Percentiles rank a stretch among this genome's conserved stretches.
These are phyloP conservation scores for Centruroides sculpturatus DNA, from an alignment of 1,140 invertebrate genomes.

Conservation along the genomic window DNA sequence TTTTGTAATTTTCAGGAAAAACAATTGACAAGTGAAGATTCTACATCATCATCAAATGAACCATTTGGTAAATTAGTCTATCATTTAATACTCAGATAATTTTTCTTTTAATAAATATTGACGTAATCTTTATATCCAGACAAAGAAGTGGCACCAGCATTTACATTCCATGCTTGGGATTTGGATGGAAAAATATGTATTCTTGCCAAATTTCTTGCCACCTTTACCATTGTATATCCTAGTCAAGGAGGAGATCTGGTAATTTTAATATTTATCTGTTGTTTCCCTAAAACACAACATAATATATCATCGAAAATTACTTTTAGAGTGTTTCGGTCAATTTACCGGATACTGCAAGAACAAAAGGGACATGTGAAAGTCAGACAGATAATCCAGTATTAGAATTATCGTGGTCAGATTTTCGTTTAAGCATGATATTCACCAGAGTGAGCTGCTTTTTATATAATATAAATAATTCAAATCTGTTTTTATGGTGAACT, in stretches of 20 bases:
- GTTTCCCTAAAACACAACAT: neutral
- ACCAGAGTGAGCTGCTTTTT: constrained; percentile 1
- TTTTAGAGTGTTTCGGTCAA: constrained; percentile 6
- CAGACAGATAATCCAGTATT: constrained; percentile 6
- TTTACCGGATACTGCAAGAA: constrained; percentile 14
- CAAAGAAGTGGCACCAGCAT: constrained; percentile 11
- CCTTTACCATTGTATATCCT: constrained; percentile 20
- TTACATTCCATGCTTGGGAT: constrained; percentile 20
- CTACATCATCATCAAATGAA: too few relatives aligned
- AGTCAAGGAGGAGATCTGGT: constrained; percentile 16
- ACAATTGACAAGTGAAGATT: too few relatives aligned
- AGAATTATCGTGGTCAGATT: constrained; percentile 11
- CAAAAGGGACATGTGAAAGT: constrained; percentile 17
- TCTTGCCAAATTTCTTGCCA: constrained; percentile 21
- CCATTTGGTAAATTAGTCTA: too few relatives aligned
- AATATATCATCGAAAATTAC: too few relatives aligned
- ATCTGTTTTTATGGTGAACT: too few relatives aligned
- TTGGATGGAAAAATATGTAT: constrained; percentile 20
- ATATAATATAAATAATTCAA: too few relatives aligned
- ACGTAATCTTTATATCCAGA: too few relatives aligned
- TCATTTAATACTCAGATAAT: too few relatives aligned
- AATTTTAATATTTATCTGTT: neutral
- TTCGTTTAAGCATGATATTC: constrained; percentile 11
- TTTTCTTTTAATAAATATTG: too few relatives aligned
- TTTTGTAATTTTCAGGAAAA: too few relatives aligned